These are phyloP conservation scores for Cydia fagiglandana DNA, from an alignment of 1,140 invertebrate genomes.

Conservation along the genomic window DNA sequence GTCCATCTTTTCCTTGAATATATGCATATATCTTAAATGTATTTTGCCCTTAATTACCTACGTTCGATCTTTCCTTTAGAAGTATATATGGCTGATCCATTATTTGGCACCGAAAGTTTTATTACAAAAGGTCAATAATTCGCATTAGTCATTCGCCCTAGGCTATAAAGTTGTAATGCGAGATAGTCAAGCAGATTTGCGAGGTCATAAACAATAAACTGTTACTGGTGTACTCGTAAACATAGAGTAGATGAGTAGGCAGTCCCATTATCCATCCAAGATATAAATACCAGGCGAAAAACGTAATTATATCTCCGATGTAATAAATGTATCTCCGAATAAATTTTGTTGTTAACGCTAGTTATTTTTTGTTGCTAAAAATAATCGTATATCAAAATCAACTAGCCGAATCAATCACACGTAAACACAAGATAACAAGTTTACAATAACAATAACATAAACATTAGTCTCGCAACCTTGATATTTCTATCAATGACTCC, in stretches of 20 bases:
- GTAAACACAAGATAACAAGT: no score
- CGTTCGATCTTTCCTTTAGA: no score
- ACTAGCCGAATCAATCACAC: constrained; percentile 33
- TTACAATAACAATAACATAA: neutral
- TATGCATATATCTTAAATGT: no score
- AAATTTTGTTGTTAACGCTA: neutral
- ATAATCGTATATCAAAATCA: neutral
- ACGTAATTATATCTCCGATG: no score
- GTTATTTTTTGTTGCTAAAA: neutral
- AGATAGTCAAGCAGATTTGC: neutral
- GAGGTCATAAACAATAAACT: neutral
- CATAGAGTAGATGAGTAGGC: neutral
- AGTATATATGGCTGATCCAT: no score
- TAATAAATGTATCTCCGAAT: no score
- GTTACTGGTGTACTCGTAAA: constrained; percentile 13
- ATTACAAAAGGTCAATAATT: neutral
- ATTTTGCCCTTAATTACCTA: neutral
- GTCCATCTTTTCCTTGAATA: no score
- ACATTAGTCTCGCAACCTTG: constrained; percentile 5
- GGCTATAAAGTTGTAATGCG: neutral
- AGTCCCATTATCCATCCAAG: no score
- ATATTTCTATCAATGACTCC: constrained; percentile 14
- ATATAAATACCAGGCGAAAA: no score
- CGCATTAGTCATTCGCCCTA: neutral
- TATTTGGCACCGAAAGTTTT: neutral